Base-by-base conservation (phyloP, 1,140 invertebrate genomes). In the Euschistus heros region DNA sequence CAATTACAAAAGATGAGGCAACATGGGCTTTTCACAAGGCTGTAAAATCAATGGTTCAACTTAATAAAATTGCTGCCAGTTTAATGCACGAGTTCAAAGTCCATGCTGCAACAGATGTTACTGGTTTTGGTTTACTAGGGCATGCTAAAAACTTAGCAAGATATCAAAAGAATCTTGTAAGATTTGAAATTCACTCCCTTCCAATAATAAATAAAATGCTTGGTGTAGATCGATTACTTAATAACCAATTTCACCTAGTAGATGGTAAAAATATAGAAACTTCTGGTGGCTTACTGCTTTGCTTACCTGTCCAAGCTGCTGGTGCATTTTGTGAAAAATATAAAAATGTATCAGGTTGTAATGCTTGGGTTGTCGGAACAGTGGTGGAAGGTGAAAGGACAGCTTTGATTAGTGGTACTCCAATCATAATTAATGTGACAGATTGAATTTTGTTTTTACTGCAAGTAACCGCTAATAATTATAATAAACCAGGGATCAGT, bases 1-100 rank as follows among this genome's bases (percentile, higher is more conserved):
- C 97, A 0, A 91, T 97, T 0, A 92, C 89, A 66, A 91, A 96
- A 75, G 92, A 96, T 70, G 93, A 97, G 77, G 91, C 92, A 0
- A 81, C 88, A 54, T 94, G 96, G 79, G 93, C 93, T 4, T 98
- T 97, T 76, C 89, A 95, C 74, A 82, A 92, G 70, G 90, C 93
- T 22, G 96, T 97, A 89, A 91, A 95, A 72, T 96, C 92, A 22
- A 98, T 98, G 96, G 89, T 93, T 15, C 82, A 94, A 69, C 80
- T 98, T 3, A 98, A 98, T 74, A 85, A 89, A 74, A 92, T 67
- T 85, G 93, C 91, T 70, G 92, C 94, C 10, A 79, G 89, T 65
- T 78, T 98, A 55, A 97, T 97, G 94, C 94, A 97, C 76, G 95
- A 97, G 75, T 97, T 97, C 74, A 94, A 96, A 77, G 94, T 94